phyloP scores from a whole-genome alignment of 2,113 vertebrate species.

The Eira barbara region DNA sequence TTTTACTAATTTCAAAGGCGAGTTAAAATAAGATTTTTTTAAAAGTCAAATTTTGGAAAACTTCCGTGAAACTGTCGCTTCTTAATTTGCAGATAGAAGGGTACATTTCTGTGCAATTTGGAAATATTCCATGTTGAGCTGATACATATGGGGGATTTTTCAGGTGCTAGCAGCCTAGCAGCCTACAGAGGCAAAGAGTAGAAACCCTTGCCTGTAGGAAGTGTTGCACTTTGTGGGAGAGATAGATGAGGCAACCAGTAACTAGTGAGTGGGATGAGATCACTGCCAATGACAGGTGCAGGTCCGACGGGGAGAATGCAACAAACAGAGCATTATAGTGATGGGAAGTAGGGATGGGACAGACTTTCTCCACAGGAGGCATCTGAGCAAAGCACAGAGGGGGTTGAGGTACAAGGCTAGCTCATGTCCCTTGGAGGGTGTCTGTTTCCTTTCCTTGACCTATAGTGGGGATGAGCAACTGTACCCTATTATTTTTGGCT shows the following conservation, averaged over 20 bases:
- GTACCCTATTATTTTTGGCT: not conserved
- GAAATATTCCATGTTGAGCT: accelerated
- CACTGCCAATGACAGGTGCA: accelerated
- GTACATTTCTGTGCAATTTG: not conserved
- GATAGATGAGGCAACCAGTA: accelerated
- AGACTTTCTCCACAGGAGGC: not conserved
- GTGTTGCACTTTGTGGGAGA: not conserved
- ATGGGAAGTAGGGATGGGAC: not conserved
- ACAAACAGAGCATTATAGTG: not conserved
- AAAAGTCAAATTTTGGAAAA: not conserved
- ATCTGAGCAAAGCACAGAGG: not conserved
- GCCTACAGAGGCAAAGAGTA: not conserved
- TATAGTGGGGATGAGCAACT: too few relatives aligned
- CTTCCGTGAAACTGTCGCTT: not conserved
- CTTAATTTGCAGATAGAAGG: not conserved
- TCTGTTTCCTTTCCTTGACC: not conserved
- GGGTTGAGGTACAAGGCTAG: accelerated
- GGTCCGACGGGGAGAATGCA: not conserved
- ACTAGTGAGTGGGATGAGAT: accelerated
- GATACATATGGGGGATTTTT: accelerated
- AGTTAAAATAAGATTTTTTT: not conserved
- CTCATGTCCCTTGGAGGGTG: too few relatives aligned
- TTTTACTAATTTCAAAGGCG: not conserved
- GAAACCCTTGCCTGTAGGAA: not conserved
- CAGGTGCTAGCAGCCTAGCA: not conserved